Conservation (phyloP, 2,888 invertebrate species). For the Acronicta aceris region DNA sequence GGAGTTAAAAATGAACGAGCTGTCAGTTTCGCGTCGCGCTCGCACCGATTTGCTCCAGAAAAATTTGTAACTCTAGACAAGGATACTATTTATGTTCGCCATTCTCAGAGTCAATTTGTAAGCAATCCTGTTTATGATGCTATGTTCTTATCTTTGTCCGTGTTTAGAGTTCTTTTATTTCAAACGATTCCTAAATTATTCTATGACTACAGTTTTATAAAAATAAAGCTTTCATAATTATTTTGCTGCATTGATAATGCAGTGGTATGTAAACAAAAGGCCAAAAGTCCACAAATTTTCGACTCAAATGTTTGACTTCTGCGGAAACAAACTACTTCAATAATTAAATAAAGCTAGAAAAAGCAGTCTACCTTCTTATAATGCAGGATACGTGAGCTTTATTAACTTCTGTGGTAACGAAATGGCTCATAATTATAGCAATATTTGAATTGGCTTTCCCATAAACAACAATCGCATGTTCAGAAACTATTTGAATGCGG, state of each 20-base stretch:
- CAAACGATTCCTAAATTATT: neutral
- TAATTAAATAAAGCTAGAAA: slow-evolving; percentile 42
- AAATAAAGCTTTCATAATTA: neutral
- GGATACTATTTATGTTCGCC: slow-evolving; percentile 68
- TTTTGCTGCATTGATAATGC: slow-evolving; percentile 6
- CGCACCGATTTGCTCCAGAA: slow-evolving; percentile 68
- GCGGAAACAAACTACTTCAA: slow-evolving; percentile 1
- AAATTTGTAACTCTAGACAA: slow-evolving; percentile 58
- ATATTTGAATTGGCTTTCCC: slow-evolving; percentile 82
- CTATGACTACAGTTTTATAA: neutral
- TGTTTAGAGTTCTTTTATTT: neutral
- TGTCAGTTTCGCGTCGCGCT: slow-evolving; percentile 71
- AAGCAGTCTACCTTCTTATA: slow-evolving; percentile 71
- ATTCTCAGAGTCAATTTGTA: slow-evolving; percentile 64
- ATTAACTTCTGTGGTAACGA: slow-evolving; percentile 78
- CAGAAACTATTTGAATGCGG: slow-evolving; percentile 77
- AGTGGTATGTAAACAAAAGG: neutral
- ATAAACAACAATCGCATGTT: slow-evolving; percentile 82
- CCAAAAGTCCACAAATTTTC: no score
- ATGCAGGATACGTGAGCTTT: slow-evolving; percentile 75
- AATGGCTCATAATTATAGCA: slow-evolving; percentile 84
- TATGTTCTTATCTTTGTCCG: slow-evolving; percentile 30
- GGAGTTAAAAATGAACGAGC: slow-evolving; percentile 82
- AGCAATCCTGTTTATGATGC: slow-evolving; percentile 44
- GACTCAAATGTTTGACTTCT: no score